Percentiles rank a stretch among this genome's conserved stretches.
phyloP scores from a whole-genome alignment of 2,797 vertebrate species.

The Enteromius argenteus region DNA sequence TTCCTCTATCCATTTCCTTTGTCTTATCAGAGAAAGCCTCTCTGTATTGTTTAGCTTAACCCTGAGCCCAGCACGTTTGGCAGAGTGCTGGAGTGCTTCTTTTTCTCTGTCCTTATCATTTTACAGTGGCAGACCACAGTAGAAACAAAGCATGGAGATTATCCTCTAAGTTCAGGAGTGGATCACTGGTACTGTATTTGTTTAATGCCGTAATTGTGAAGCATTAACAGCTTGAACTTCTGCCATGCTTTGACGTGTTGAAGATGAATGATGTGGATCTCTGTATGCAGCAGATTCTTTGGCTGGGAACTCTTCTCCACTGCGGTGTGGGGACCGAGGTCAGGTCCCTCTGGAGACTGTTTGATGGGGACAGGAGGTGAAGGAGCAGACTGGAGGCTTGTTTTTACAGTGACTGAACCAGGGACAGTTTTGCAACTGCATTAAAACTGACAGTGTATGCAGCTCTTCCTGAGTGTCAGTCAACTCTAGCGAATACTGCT shows the following conservation, averaged over 20 bases:
- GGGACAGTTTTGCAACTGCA: conserved; percentile 14
- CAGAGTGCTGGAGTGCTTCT: background rate
- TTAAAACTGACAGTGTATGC: conserved; percentile 29
- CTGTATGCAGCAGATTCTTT: conserved; percentile 43
- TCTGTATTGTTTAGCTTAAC: conserved; percentile 45
- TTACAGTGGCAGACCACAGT: conserved; percentile 28
- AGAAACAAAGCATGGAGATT: conserved; percentile 32
- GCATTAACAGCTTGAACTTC: conserved; percentile 31
- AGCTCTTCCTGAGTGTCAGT: conserved; percentile 36
- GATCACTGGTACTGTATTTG: conserved; percentile 38
- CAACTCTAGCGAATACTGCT: background rate
- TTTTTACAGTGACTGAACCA: conserved; percentile 29
- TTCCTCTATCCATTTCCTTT: conserved; percentile 61
- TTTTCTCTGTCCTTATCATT: conserved; percentile 22
- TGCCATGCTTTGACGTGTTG: conserved; percentile 31
- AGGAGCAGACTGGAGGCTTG: conserved; percentile 40
- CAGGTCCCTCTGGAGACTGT: conserved; percentile 46
- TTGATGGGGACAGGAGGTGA: conserved; percentile 52
- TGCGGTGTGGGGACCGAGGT: conserved; percentile 37
- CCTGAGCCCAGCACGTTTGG: conserved; percentile 21
- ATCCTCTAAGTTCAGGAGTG: conserved; percentile 26
- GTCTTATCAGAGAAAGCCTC: conserved; percentile 51
- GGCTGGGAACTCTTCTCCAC: conserved; percentile 44
- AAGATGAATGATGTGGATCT: conserved; percentile 46
- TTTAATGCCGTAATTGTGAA: conserved; percentile 37